phyloP scores from a whole-genome alignment of 2,888 invertebrate genomes.

The Lordiphosa andalusiaca region DNA sequence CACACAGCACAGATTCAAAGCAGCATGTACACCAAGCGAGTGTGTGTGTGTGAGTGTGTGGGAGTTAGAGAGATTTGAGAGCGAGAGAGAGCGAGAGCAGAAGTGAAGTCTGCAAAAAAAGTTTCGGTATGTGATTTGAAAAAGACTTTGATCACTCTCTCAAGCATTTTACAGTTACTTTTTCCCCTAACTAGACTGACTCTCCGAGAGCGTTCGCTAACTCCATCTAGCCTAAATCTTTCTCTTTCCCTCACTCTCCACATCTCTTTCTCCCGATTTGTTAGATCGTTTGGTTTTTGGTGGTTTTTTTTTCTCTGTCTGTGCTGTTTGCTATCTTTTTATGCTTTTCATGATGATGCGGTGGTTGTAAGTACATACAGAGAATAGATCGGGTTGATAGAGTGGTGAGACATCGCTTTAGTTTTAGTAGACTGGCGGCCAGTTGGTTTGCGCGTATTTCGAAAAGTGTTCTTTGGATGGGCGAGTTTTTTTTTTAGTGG shows the following conservation, averaged over 20 bases:
- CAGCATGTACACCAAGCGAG: too few species aligned
- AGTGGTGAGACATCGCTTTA: slow-evolving; percentile 34
- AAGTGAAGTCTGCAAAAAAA: not conserved
- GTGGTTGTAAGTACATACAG: slow-evolving; percentile 38
- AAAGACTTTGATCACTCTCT: too few species aligned
- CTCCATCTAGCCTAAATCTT: too few species aligned
- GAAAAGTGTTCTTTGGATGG: slow-evolving; percentile 51
- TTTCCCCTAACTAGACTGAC: too few species aligned
- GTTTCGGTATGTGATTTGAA: too few species aligned
- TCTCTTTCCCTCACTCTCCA: slow-evolving; percentile 16
- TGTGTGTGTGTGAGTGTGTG: slow-evolving; percentile 1
- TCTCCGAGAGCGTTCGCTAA: too few species aligned
- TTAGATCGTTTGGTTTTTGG: slow-evolving; percentile 21
- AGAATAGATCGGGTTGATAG: slow-evolving; percentile 8
- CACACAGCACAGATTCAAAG: slow-evolving; percentile 32
- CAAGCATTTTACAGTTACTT: too few species aligned
- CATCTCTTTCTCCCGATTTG: slow-evolving; percentile 14
- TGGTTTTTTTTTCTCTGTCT: slow-evolving; percentile 14
- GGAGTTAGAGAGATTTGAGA: slow-evolving; percentile 1
- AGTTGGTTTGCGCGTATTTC: slow-evolving; percentile 14
- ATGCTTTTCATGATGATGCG: slow-evolving; percentile 47
- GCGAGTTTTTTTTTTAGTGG: slow-evolving; percentile 41
- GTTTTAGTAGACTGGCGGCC: slow-evolving; percentile 57
- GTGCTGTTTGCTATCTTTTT: slow-evolving; percentile 27
- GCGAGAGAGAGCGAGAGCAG: slow-evolving; percentile 10